Evolutionary conservation across 2,888 invertebrate genomes (phyloP), one percentile per base, ranked within the genome.

Genomic region (Oscheius sp.): DNA sequence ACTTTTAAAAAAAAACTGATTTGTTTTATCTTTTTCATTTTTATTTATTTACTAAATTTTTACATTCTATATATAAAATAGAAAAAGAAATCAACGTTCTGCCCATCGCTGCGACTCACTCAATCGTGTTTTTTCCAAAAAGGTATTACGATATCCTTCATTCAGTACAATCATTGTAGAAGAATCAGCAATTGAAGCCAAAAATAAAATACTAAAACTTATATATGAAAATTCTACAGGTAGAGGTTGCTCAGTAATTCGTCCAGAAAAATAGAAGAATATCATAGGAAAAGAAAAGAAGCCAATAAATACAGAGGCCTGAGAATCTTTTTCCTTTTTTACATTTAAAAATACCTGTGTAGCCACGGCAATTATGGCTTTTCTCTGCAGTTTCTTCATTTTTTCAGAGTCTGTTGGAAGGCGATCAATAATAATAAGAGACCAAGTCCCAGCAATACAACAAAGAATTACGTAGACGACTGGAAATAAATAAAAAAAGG

Each of bases 121-220:
- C n/a, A n/a, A n/a, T n/a, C 30, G 6, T 17, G 54, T 54, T 12
- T 8, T 33, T 54, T 54, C 33, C 32, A 54, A 12, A 5, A 54
- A 54, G 12, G 33, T 20, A 20, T 32, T 54, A 17, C 54, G 32
- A 12, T 54, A 54, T n/a, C 33, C 33, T 20, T 54, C 54, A 12
- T 54, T 54, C 33, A 54, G 17, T 32, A n/a, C 32, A 20, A 54
- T 54, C 54, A 54, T 54, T 20, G 54, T 54, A 2, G 33, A 33
- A 8, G 54, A 33, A 12, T 54, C 54, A 9, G 17, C 12, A n/a
- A 54, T 32, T 20, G 54, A 33, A 6, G 54, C 54, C 33, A 33
- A 33, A 9, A 32, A 54, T 6, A 54, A 17, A n/a, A 54, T 54
- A n/a, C 32, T 9, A 20, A 32, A 33, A 17, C n/a, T 20, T 6